Base-by-base conservation (phyloP, 2,888 invertebrate species). In the Drosophila rubida region DNA sequence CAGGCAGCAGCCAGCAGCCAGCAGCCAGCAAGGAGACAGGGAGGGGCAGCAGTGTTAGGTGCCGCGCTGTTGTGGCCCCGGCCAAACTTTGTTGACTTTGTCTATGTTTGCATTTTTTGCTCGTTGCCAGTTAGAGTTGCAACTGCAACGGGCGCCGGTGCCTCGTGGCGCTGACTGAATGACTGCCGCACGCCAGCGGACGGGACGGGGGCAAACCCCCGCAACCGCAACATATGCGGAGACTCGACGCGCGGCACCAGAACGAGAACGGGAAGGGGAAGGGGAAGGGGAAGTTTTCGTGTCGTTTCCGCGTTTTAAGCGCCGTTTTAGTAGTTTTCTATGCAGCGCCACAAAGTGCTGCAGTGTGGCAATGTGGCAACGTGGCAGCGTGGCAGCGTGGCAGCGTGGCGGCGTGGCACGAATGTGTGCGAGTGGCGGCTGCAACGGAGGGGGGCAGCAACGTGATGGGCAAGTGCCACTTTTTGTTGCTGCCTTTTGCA, bases 11-110 rank as follows among this genome's bases (percentile, higher is more conserved):
- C 0, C 32, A 11, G 7, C 14, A 2, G 6, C n/a, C 14, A 14
- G 13, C 35, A 8, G 4, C 0, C 32, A 11, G 7, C 14, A 2
- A 4, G n/a, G n/a, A n/a, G n/a, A n/a, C n/a, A n/a, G n/a, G n/a
- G n/a, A n/a, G 16, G n/a, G 13, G 25, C 9, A n/a, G 32, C 2
- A 9, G 32, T 9, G 37, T 14, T 14, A 9, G 30, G 8, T 0
- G n/a, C 13, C 11, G 32, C 30, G 14, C 9, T 4, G 25, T 16
- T 27, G 22, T 44, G 60, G 39, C 30, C 45, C 46, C 53, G 19
- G 37, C 37, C 69, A 68, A 68, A 81, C 72, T 82, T 72, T 82
- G 86, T 85, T 82, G 81, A 87, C 78, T 85, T 67, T 85, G 87
- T 81, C 85, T 75, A 74, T 87, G 87, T 71, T 87, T 74, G 67